Base-by-base conservation (phyloP, 1,140 invertebrate species). In the Tenebrio molitor region DNA sequence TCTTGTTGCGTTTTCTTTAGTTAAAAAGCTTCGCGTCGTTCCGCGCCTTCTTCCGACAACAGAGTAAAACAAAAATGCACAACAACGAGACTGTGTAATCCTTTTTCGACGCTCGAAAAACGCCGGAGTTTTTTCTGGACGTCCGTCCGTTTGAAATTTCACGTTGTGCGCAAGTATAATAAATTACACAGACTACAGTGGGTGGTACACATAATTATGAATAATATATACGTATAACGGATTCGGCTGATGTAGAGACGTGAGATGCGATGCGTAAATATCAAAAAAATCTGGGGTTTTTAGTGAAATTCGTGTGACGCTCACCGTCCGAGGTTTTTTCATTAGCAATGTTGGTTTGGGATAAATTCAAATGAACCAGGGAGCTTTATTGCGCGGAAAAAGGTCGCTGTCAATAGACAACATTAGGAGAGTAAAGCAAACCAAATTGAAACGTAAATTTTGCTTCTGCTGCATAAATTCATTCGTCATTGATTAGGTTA, bases 161-260 rank as follows among this genome's bases (percentile, higher is more conserved):
- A 21, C 19, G 46, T 23, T 23, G 21, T 25, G 21, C 46, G 19
- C 46, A n/a, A 14, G 44, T 19, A 8, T 25, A 25, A 53, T 29
- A 53, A 8, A 53, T 53, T 53, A 53, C 23, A 4, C 5, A 16
- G 42, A 16, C 3, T 12, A 10, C 42, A 29, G 21, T n/a, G n/a
- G 44, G 44, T n/a, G n/a, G n/a, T n/a, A n/a, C 6, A 58, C 50
- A 15, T 58, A 58, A 58, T 58, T 58, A 58, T 58, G 50, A 58
- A 58, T 58, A 58, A 58, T 58, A 58, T 14, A n/a, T n/a, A n/a
- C n/a, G n/a, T n/a, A n/a, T 12, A 5, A 53, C 21, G 17, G 12
- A 12, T 29, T 14, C n/a, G 12, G 46, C 19, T 46, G 42, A 1
- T 17, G 10, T 10, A 4, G 5, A 50, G 19, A 50, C 6, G 36